These are phyloP conservation scores for Cephalopholis sonnerati DNA, from an alignment of 2,113 vertebrate species.

Conservation along the genomic window DNA sequence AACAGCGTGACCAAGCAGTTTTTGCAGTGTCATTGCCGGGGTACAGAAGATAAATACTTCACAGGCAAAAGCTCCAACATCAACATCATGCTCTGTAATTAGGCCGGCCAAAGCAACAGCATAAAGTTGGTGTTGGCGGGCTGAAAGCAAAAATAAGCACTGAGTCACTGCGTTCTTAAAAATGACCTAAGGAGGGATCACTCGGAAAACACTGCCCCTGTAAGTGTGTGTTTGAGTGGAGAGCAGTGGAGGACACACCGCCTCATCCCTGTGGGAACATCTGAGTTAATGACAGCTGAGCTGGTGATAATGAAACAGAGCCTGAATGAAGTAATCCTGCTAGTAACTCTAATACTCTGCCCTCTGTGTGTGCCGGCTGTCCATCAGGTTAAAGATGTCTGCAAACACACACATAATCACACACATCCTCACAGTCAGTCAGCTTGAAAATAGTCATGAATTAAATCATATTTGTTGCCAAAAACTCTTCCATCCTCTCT, in stretches of 20 bases:
- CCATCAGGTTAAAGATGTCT: constrained; percentile 32
- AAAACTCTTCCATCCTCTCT: background rate
- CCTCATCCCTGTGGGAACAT: constrained; percentile 61
- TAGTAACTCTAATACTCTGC: constrained; percentile 46
- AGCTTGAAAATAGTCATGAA: background rate
- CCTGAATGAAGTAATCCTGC: constrained; percentile 64
- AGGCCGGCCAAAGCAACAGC: constrained; percentile 15
- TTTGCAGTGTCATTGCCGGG: constrained; percentile 56
- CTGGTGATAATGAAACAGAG: constrained; percentile 62
- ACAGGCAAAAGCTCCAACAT: constrained; percentile 40
- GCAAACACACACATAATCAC: constrained; percentile 23
- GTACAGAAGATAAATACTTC: constrained; percentile 41
- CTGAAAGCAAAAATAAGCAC: constrained; percentile 37
- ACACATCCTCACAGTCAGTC: constrained; percentile 13
- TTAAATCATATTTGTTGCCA: background rate
- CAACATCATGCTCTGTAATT: constrained; percentile 63
- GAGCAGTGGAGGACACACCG: constrained; percentile 16
- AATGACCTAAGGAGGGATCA: constrained; percentile 21
- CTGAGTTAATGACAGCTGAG: constrained; percentile 63
- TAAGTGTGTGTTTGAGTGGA: constrained; percentile 8
- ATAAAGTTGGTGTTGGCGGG: constrained; percentile 18
- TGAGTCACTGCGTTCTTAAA: constrained; percentile 43
- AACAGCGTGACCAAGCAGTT: constrained; percentile 32
- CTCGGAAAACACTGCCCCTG: constrained; percentile 2
- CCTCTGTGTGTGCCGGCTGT: constrained; percentile 13